phyloP scores from a whole-genome alignment of 2,888 invertebrate species.

The Orthosia incerta region DNA sequence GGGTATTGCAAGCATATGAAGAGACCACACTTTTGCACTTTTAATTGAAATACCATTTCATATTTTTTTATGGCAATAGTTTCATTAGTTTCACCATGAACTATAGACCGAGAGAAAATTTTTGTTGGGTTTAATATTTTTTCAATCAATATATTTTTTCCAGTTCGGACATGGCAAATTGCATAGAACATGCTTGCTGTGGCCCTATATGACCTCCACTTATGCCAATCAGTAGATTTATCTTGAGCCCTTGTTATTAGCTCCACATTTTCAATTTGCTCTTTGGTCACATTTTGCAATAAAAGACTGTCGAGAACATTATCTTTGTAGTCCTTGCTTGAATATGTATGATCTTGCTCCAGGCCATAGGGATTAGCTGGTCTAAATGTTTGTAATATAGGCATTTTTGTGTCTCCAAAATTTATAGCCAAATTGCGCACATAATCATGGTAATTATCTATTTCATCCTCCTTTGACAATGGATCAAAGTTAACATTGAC shows the following conservation, averaged over 20 bases:
- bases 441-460: not conserved
- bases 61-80: constrained; percentile 10
- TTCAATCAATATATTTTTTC: not conserved
- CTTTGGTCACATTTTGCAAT: too few relatives aligned
- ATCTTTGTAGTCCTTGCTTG: too few relatives aligned
- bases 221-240: too few relatives aligned
- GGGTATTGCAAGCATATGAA: not conserved
- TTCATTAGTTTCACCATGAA: constrained; percentile 7
- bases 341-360: not conserved
- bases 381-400: not conserved
- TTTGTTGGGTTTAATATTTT: constrained; percentile 5
- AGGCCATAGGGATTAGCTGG: constrained; percentile 7
- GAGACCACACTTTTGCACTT: not conserved
- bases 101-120: not conserved
- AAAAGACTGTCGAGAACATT: too few relatives aligned
- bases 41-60: too few relatives aligned
- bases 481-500: constrained; percentile 9
- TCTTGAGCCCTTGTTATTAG: too few relatives aligned
- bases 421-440: constrained; percentile 3
- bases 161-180: not conserved
- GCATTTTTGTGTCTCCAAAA: constrained; percentile 8
- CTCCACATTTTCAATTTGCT: too few relatives aligned
- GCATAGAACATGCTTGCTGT: too few relatives aligned
- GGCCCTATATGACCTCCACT: too few relatives aligned
- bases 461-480: constrained; percentile 2